Conservation (phyloP, 2,888 invertebrate species). For the Rhogogaster chlorosoma region DNA sequence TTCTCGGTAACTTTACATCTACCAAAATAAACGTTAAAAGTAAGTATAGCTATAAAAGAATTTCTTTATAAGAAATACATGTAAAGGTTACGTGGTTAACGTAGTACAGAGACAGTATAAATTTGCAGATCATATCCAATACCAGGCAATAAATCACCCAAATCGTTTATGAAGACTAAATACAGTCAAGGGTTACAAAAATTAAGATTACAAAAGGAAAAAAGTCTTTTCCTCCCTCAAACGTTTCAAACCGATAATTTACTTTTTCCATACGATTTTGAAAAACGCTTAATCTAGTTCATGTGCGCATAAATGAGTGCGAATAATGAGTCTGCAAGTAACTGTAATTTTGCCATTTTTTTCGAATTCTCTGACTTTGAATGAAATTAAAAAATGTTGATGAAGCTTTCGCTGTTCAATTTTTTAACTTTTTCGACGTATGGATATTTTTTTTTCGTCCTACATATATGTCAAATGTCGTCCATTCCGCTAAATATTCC, state of each 20-base stretch:
- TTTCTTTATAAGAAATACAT: not conserved
- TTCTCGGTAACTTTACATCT: not conserved
- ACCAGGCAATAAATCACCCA: not conserved
- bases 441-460: not conserved
- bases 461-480: not conserved
- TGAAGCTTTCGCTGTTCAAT: not conserved
- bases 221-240: not conserved
- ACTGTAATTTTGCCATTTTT: too few relatives aligned
- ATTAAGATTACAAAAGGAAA: not conserved
- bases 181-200: not conserved
- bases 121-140: not conserved
- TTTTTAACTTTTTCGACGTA: not conserved
- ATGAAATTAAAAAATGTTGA: not conserved
- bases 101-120: not conserved
- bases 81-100: not conserved
- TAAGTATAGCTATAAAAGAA: constrained; percentile 9
- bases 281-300: too few relatives aligned
- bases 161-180: not conserved
- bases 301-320: too few relatives aligned
- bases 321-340: too few relatives aligned
- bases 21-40: not conserved
- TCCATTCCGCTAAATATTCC: not conserved
- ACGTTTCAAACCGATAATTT: not conserved
- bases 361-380: not conserved
- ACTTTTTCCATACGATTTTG: not conserved